Evolutionary conservation across 2,113 vertebrate genomes (phyloP).

Genomic region (Tonatia bakeri): DNA sequence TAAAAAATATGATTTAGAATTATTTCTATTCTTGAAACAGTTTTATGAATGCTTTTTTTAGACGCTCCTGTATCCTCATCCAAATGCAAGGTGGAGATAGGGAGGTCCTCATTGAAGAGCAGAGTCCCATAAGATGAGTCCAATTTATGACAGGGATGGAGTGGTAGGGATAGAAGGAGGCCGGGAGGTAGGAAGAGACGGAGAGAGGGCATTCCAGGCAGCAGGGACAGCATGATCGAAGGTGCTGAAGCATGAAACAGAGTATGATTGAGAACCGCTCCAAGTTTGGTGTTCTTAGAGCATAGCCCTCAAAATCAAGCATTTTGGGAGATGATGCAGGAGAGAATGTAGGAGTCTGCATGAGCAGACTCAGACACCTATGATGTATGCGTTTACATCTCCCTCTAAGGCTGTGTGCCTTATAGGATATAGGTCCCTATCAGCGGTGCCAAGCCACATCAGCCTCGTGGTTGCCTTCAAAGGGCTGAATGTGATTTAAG

Average conservation of each 20-base stretch:
- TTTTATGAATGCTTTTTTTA: background rate
- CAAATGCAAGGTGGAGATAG: background rate
- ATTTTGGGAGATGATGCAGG: background rate
- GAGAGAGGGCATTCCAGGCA: background rate
- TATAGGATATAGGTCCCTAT: background rate
- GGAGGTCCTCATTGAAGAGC: background rate
- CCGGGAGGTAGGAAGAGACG: background rate
- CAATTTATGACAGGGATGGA: background rate
- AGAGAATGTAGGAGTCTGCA: background rate
- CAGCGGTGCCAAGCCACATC: no score
- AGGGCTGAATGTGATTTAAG: no score
- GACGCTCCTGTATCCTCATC: background rate
- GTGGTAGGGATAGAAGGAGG: no score
- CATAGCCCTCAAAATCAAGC: background rate
- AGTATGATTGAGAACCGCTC: background rate
- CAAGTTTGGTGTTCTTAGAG: background rate
- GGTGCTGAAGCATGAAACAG: background rate
- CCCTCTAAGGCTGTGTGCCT: background rate
- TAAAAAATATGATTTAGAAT: background rate
- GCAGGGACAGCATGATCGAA: background rate
- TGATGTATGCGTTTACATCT: background rate
- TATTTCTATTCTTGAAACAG: background rate
- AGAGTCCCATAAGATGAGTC: background rate
- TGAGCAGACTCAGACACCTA: background rate
- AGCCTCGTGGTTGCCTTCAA: no score